A percentile compares a stretch with the other conserved stretches of the same genome.
These are phyloP conservation scores for Cyanoliseus patagonus DNA, from an alignment of 2,113 vertebrate genomes.

Conservation along the genomic window DNA sequence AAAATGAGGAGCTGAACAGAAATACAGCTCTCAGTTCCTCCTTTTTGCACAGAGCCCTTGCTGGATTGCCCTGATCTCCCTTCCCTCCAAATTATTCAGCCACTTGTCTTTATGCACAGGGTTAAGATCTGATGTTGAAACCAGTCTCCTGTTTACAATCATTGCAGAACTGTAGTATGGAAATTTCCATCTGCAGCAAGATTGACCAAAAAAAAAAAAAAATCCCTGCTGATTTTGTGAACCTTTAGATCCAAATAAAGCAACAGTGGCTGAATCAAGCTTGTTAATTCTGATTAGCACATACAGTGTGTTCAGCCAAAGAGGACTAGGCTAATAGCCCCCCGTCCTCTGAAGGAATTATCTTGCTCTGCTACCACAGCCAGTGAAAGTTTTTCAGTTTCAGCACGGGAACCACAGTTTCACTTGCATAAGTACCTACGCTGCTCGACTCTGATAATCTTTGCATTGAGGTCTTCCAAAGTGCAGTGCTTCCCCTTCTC, in stretches of 20 bases:
- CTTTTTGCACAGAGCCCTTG: not conserved
- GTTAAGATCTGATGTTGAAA: slow-evolving; percentile 54
- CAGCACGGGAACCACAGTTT: not conserved
- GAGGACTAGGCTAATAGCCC: not conserved
- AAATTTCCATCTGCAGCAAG: slow-evolving; percentile 57
- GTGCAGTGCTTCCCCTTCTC: not conserved
- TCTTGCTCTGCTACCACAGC: not conserved
- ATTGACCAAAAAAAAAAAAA: not conserved
- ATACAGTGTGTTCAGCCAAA: slow-evolving; percentile 1
- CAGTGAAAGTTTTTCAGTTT: not conserved
- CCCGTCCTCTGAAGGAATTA: not conserved
- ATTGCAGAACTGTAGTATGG: slow-evolving; percentile 51
- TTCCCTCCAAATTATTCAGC: not conserved
- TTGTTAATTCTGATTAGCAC: slow-evolving; percentile 19
- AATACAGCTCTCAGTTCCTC: slow-evolving; percentile 9
- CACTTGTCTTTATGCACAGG: not conserved
- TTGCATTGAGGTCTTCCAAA: not conserved
- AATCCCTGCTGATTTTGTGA: slow-evolving; percentile 5
- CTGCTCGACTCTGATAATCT: not conserved
- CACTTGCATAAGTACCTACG: not conserved
- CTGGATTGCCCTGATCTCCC: not conserved
- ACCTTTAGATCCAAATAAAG: slow-evolving; percentile 6
- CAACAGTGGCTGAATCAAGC: not conserved
- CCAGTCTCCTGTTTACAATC: slow-evolving; percentile 29
- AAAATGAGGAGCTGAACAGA: not conserved